Percentiles rank a stretch among this genome's conserved stretches.
Conservation (phyloP, 2,113 vertebrate genomes). For the Athene cunicularia region DNA sequence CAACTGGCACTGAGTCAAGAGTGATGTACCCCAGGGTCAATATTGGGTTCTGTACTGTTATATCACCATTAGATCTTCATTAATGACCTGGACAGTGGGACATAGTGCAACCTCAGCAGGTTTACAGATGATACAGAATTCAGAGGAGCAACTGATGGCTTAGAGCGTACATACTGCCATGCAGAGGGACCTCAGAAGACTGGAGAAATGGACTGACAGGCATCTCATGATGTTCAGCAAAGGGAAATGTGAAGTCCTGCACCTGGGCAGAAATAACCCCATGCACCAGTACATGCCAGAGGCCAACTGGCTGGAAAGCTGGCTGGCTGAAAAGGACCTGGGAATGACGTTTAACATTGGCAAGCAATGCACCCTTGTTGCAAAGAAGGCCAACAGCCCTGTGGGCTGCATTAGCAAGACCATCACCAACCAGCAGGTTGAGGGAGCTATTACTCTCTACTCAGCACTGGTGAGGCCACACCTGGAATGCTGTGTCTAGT, state of each 20-base stretch:
- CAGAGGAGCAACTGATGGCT: background rate
- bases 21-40: background rate
- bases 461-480: background rate
- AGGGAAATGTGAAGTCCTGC: background rate
- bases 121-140: background rate
- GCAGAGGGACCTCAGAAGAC: background rate
- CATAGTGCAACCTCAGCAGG: background rate
- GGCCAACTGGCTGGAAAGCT: background rate
- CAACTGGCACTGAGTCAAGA: background rate
- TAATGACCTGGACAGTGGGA: background rate
- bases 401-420: background rate
- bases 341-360: background rate
- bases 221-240: background rate
- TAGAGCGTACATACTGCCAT: accelerated
- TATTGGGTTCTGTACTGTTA: background rate
- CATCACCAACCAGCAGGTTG: background rate
- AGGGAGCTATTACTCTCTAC: background rate
- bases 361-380: background rate
- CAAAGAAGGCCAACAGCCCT: background rate
- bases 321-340: background rate
- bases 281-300: background rate
- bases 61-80: background rate
- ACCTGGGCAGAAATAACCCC: background rate
- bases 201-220: background rate
- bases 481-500: background rate